These are phyloP conservation scores for Myocastor coypus DNA, from an alignment of 2,113 vertebrate species.

Conservation along the genomic window DNA sequence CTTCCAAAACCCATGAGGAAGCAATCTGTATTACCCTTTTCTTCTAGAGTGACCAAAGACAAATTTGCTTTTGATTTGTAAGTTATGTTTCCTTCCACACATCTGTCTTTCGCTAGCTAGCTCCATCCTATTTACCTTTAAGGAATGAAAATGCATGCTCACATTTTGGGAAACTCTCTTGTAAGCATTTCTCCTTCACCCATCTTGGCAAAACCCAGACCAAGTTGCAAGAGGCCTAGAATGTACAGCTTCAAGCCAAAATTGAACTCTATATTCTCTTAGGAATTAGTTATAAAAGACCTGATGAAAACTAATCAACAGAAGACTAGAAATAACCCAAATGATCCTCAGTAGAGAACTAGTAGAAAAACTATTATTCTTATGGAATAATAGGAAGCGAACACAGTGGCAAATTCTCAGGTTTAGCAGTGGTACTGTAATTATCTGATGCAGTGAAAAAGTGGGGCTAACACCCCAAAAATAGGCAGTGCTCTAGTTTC, in stretches of 20 bases:
- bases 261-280: background rate
- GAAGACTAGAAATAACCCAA: constrained; percentile 1
- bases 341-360: background rate
- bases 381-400: background rate
- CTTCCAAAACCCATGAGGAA: constrained; percentile 12
- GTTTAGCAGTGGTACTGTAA: background rate
- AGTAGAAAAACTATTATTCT: background rate
- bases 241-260: background rate
- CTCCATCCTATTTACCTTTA: background rate
- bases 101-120: background rate
- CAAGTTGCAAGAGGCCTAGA: background rate
- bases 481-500: background rate
- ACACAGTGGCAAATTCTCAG: background rate
- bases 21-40: constrained; percentile 32
- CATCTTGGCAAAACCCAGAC: background rate
- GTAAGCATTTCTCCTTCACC: background rate
- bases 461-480: background rate
- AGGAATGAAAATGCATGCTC: background rate
- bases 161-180: constrained; percentile 14
- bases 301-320: background rate
- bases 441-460: background rate
- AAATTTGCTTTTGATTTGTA: constrained; percentile 18
- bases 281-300: background rate
- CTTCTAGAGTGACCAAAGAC: background rate
- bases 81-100: background rate